Percentiles rank a stretch among this genome's conserved stretches.
These are phyloP conservation scores for Oscheius sp. DNA, from an alignment of 2,888 invertebrate species.

Conservation along the genomic window DNA sequence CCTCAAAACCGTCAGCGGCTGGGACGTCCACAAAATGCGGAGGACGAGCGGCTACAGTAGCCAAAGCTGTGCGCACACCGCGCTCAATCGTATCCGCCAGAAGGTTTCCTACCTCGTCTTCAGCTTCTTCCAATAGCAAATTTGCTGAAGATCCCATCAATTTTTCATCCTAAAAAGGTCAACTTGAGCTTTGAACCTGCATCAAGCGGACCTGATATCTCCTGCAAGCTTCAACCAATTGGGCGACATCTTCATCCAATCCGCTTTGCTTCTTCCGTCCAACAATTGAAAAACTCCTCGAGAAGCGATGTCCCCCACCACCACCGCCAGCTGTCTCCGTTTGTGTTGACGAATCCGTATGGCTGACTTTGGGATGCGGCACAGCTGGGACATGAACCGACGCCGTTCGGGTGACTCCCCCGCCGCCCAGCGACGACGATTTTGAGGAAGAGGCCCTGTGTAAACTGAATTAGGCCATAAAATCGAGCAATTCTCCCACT, in stretches of 20 bases:
- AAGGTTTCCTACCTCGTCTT: conserved; percentile 58
- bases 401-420: conserved; percentile 54
- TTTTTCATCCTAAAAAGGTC: conserved; percentile 61
- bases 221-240: conserved; percentile 66
- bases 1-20: conserved; percentile 56
- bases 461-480: neutral
- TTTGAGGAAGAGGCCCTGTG: conserved; percentile 37
- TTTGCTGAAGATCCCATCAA: conserved; percentile 58
- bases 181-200: neutral
- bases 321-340: conserved; percentile 46
- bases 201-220: conserved; percentile 58
- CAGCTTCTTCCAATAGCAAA: conserved; percentile 58
- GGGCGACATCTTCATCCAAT: conserved; percentile 67
- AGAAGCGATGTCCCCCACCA: conserved; percentile 45
- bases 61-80: conserved; percentile 64
- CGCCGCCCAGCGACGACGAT: conserved; percentile 36
- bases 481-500: no score
- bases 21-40: conserved; percentile 30
- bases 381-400: conserved; percentile 52
- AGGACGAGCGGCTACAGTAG: conserved; percentile 41
- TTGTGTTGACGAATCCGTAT: conserved; percentile 53
- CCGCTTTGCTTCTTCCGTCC: conserved; percentile 54
- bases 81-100: conserved; percentile 63
- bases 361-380: conserved; percentile 33
- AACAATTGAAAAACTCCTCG: conserved; percentile 65